Evolutionary conservation across 2,113 vertebrate genomes (phyloP).

Genomic region (Hystrix brachyura): DNA sequence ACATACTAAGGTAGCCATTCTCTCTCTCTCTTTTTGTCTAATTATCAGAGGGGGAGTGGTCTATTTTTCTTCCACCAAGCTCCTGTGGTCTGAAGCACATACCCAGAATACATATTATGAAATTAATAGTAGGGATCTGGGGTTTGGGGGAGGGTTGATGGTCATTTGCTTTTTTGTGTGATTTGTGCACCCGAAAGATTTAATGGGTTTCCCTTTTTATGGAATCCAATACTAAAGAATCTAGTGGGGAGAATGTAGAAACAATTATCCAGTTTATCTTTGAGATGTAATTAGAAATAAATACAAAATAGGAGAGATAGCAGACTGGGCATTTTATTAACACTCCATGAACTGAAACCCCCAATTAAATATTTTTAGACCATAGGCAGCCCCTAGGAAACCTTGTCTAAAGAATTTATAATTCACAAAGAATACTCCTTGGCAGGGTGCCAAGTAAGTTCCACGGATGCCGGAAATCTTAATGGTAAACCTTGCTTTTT

Average conservation of each 20-base stretch:
- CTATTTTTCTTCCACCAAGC: background rate
- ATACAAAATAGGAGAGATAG: background rate
- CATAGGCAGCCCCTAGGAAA: constrained; percentile 25
- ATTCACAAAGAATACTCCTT: constrained; percentile 49
- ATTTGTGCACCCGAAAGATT: background rate
- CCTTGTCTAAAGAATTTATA: constrained; percentile 37
- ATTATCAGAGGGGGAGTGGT: background rate
- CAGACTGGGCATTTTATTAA: background rate
- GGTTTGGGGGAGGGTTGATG: background rate
- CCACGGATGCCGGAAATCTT: background rate
- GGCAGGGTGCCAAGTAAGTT: constrained; percentile 18
- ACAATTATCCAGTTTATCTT: constrained; percentile 1
- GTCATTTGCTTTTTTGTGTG: constrained; percentile 34
- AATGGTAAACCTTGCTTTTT: background rate
- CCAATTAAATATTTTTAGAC: constrained; percentile 41
- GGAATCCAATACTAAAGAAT: constrained; percentile 7
- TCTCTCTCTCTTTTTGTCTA: constrained; percentile 19
- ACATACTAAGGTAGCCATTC: background rate
- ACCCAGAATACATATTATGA: background rate
- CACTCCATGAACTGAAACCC: constrained; percentile 36
- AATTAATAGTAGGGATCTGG: constrained; percentile 21
- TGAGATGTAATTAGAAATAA: constrained; percentile 54
- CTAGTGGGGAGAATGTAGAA: background rate
- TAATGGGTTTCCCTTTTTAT: background rate
- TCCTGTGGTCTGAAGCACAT: background rate